phyloP scores from a whole-genome alignment of 2,113 vertebrate genomes.

The Rhinogobius similis region DNA sequence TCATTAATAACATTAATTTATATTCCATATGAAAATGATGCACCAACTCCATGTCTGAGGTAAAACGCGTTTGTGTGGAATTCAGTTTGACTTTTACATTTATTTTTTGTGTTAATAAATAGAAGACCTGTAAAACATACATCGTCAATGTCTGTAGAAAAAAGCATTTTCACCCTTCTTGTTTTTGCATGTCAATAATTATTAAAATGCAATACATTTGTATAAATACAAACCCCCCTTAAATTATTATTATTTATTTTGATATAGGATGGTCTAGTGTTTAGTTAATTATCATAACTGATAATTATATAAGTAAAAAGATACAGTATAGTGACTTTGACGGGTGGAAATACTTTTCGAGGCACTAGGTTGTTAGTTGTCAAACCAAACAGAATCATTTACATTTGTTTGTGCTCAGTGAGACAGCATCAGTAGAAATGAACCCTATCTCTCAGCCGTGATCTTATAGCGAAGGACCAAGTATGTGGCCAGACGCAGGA shows the following conservation, averaged over 20 bases:
- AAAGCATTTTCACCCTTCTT: background rate
- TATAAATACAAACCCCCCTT: background rate
- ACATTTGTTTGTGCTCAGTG: constrained; percentile 24
- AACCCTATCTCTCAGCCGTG: constrained; percentile 88
- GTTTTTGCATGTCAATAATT: background rate
- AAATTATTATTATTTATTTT: background rate
- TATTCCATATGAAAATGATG: too few relatives aligned
- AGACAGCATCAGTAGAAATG: background rate
- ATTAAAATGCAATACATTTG: background rate
- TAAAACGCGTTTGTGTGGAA: constrained; percentile 35
- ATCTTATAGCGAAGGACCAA: constrained; percentile 92
- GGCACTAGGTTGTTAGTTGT: background rate
- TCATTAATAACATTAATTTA: too few relatives aligned
- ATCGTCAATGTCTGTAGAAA: background rate
- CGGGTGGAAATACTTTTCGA: background rate
- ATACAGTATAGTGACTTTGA: background rate
- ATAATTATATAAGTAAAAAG: background rate
- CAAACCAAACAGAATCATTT: constrained; percentile 20
- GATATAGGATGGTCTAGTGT: background rate
- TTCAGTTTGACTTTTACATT: too few relatives aligned
- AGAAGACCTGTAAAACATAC: background rate
- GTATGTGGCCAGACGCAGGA: constrained; percentile 90
- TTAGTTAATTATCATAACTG: too few relatives aligned
- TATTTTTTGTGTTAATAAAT: background rate
- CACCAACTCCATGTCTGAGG: constrained; percentile 44